A percentile compares a stretch with the other conserved stretches of the same genome.
Conservation (phyloP, 2,113 vertebrate species). For the Equus quagga region DNA sequence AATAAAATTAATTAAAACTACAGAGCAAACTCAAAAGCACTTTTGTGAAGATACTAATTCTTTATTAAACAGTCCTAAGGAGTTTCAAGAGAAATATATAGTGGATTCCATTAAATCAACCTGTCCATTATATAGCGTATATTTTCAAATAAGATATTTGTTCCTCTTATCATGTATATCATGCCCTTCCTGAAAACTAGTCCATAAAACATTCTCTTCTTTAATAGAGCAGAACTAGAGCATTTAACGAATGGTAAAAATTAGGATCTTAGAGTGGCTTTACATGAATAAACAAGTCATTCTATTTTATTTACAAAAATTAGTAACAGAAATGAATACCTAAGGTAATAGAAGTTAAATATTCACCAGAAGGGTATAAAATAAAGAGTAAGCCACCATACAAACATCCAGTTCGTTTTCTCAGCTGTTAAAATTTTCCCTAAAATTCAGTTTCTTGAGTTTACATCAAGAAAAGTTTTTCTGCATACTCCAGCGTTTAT, state of each 20-base stretch:
- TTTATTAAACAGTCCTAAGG: background rate
- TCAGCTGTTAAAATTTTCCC: background rate
- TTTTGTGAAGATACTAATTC: background rate
- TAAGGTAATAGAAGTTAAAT: background rate
- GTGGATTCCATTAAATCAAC: background rate
- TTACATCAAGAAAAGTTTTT: background rate
- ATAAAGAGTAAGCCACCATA: background rate
- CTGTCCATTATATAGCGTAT: background rate
- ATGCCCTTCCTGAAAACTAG: slow-evolving; percentile 1
- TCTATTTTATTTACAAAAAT: background rate
- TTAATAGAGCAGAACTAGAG: background rate
- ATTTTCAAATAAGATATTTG: slow-evolving; percentile 30
- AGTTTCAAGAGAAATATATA: background rate
- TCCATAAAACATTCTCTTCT: background rate
- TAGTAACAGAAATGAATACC: background rate
- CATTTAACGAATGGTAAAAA: background rate
- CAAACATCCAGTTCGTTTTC: background rate
- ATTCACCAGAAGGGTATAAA: background rate
- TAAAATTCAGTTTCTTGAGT: background rate
- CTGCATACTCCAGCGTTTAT: background rate
- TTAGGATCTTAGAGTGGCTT: background rate
- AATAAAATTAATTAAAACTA: slow-evolving; percentile 40
- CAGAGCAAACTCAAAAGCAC: background rate
- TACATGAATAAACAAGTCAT: background rate
- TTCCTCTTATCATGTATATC: background rate